Conservation (phyloP, 2,113 vertebrate species). For the Pelmatolapia mariae region DNA sequence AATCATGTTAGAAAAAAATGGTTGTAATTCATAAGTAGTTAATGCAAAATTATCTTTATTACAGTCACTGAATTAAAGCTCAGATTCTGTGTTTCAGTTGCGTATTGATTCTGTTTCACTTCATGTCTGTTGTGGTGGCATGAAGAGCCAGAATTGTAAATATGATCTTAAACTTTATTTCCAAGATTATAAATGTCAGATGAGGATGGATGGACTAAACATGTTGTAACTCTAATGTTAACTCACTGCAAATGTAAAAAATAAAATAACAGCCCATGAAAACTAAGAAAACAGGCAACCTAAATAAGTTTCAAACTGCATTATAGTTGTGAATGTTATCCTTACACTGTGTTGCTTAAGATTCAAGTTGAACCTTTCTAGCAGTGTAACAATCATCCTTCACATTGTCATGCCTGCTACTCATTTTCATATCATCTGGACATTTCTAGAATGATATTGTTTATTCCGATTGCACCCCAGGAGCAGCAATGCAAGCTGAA, state of each 20-base stretch:
- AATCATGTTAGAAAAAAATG: background rate
- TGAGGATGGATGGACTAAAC: background rate
- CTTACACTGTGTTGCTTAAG: background rate
- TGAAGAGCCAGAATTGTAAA: background rate
- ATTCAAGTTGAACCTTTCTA: background rate
- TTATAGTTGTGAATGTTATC: background rate
- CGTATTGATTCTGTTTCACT: background rate
- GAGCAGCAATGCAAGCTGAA: background rate
- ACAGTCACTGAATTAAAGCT: background rate
- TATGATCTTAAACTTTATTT: background rate
- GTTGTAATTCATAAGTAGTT: background rate
- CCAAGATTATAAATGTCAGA: background rate
- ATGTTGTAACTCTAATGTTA: background rate
- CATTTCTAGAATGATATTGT: background rate
- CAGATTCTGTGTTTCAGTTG: background rate
- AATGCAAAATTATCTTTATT: background rate
- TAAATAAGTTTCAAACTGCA: background rate
- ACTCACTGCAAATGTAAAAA: background rate
- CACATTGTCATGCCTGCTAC: fast-evolving
- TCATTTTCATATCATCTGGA: background rate
- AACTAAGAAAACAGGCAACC: background rate
- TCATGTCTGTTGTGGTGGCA: background rate
- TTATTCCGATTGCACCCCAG: background rate
- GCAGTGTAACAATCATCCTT: background rate
- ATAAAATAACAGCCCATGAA: background rate